phyloP scores from a whole-genome alignment of 2,888 invertebrate genomes.

The Polyploca ridens region DNA sequence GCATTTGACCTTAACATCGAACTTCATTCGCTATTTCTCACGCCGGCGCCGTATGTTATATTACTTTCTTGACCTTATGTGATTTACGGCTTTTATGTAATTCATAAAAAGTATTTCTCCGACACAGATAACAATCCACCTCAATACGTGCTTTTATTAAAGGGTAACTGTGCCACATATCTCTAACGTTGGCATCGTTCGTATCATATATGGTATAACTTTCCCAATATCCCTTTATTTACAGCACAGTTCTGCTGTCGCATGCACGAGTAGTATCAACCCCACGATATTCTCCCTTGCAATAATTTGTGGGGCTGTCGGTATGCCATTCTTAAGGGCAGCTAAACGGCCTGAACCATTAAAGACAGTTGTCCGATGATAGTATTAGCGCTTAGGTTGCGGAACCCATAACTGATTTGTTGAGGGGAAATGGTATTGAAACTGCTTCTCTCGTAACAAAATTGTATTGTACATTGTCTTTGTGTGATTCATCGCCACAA shows the following conservation, averaged over 20 bases:
- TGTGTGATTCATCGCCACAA: not conserved
- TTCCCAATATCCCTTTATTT: conserved; percentile 24
- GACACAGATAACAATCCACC: not conserved
- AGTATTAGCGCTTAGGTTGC: conserved; percentile 55
- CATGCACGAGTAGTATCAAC: conserved; percentile 23
- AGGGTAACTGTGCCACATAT: not conserved
- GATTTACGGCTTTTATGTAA: not conserved
- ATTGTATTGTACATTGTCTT: not conserved
- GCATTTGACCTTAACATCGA: not conserved
- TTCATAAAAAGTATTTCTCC: not conserved
- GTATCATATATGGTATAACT: not conserved
- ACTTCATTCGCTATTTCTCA: not conserved
- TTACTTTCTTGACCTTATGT: not conserved
- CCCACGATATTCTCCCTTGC: conserved; percentile 39
- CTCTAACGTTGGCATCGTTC: not conserved
- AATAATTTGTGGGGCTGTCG: conserved; percentile 54
- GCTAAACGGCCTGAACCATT: conserved; percentile 45
- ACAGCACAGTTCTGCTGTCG: conserved; percentile 25
- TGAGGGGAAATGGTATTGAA: conserved; percentile 31
- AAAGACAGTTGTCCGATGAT: conserved; percentile 59
- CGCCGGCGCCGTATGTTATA: too few species aligned
- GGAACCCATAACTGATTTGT: conserved; percentile 54
- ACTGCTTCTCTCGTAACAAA: conserved; percentile 2
- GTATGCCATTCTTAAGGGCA: conserved; percentile 50
- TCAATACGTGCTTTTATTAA: not conserved